Conservation (phyloP, 2,797 vertebrate genomes). For the Sebastes goodei region DNA sequence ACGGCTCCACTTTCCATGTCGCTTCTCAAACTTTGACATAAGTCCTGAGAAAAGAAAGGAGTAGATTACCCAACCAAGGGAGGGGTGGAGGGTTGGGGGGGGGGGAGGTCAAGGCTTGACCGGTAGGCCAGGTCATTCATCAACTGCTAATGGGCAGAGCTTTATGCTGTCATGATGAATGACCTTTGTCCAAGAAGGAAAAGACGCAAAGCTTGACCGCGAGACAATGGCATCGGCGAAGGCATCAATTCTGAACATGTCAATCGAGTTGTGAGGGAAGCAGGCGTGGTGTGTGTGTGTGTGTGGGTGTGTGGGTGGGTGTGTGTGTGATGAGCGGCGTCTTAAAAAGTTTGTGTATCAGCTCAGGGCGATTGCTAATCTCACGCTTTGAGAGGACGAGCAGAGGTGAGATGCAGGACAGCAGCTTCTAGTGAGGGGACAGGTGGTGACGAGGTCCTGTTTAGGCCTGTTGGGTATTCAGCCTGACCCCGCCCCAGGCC, state of each 20-base stretch:
- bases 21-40: conserved; percentile 52
- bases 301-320: not conserved
- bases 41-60: conserved; percentile 48
- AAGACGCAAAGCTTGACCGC: conserved; percentile 54
- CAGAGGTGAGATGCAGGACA: conserved; percentile 33
- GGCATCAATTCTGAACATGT: conserved; percentile 77
- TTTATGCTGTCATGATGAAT: conserved; percentile 79
- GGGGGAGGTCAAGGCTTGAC: conserved; percentile 76
- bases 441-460: conserved; percentile 62
- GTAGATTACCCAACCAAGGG: conserved; percentile 53
- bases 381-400: conserved; percentile 38
- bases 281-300: not conserved
- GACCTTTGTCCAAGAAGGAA: conserved; percentile 72
- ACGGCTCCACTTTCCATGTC: conserved; percentile 16
- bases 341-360: conserved; percentile 68
- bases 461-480: conserved; percentile 36
- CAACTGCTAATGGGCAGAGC: conserved; percentile 75
- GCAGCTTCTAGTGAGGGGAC: conserved; percentile 30
- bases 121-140: conserved; percentile 77
- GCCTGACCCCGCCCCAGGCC: not conserved
- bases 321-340: conserved; percentile 2
- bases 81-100: not conserved
- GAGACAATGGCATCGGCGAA: conserved; percentile 73
- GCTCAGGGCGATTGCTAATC: conserved; percentile 64
- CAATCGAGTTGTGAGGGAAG: conserved; percentile 69